Percentiles rank a stretch among this genome's conserved stretches.
phyloP scores from a whole-genome alignment of 2,113 vertebrate genomes.

The Sminthopsis crassicaudata region DNA sequence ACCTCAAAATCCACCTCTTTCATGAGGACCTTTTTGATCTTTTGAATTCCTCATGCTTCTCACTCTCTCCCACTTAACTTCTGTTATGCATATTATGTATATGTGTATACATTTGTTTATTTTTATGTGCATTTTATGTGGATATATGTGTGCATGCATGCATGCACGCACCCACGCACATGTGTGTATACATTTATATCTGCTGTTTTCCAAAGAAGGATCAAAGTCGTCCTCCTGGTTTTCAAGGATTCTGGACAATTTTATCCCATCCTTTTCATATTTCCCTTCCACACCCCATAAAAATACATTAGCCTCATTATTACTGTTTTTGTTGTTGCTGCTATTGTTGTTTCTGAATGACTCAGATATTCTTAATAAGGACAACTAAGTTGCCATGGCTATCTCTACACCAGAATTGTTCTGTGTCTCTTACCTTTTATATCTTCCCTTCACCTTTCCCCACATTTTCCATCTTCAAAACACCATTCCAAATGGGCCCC shows the following conservation, averaged over 20 bases:
- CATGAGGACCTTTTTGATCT: not conserved
- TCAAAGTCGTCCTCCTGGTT: not conserved
- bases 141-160: not conserved
- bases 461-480: not conserved
- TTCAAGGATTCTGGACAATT: not conserved
- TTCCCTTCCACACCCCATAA: not conserved
- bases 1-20: not conserved
- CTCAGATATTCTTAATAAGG: not conserved
- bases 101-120: not conserved
- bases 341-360: not conserved
- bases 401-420: not conserved
- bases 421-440: not conserved
- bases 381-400: not conserved
- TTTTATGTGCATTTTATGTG: not conserved
- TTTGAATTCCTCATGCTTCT: not conserved
- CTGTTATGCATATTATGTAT: not conserved
- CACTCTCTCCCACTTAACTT: not conserved
- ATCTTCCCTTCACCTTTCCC: not conserved
- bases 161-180: too few species aligned
- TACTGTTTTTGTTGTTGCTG: not conserved
- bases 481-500: not conserved
- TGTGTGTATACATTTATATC: not conserved
- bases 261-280: not conserved
- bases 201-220: not conserved
- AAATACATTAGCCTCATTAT: not conserved